phyloP scores from a whole-genome alignment of 2,113 vertebrate genomes.

The Saccopteryx bilineata region DNA sequence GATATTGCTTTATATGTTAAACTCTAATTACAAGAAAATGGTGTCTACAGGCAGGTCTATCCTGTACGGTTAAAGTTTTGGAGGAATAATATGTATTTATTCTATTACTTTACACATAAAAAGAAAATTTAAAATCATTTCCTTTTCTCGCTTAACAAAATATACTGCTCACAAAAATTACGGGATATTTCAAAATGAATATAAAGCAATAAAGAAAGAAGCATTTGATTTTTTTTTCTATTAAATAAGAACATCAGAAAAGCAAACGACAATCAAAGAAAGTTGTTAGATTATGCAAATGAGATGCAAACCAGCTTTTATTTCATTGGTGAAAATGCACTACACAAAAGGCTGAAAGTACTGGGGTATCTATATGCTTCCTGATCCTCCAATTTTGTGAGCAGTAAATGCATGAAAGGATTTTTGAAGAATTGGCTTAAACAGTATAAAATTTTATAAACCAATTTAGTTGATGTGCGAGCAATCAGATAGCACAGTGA shows the following conservation, averaged over 20 bases:
- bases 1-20: not conserved
- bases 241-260: too few relatives aligned
- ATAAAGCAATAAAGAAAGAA: too few relatives aligned
- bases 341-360: too few relatives aligned
- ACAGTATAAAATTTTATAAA: not conserved
- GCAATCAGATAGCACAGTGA: not conserved
- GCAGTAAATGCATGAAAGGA: not conserved
- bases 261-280: too few relatives aligned
- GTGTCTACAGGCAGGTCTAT: not conserved
- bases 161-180: not conserved
- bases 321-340: too few relatives aligned
- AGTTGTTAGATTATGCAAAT: too few relatives aligned
- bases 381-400: too few relatives aligned
- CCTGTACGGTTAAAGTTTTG: not conserved
- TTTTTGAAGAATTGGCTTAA: not conserved
- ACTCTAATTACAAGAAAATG: not conserved
- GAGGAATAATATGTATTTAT: not conserved
- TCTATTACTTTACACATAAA: not conserved
- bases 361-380: too few relatives aligned
- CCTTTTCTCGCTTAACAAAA: conserved; percentile 23
- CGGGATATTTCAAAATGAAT: too few relatives aligned
- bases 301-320: too few relatives aligned
- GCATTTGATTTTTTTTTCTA: too few relatives aligned
- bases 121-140: not conserved
- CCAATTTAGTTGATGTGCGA: not conserved